Evolutionary conservation across 2,113 vertebrate genomes (phyloP).

Genomic region (Pithys albifrons): DNA sequence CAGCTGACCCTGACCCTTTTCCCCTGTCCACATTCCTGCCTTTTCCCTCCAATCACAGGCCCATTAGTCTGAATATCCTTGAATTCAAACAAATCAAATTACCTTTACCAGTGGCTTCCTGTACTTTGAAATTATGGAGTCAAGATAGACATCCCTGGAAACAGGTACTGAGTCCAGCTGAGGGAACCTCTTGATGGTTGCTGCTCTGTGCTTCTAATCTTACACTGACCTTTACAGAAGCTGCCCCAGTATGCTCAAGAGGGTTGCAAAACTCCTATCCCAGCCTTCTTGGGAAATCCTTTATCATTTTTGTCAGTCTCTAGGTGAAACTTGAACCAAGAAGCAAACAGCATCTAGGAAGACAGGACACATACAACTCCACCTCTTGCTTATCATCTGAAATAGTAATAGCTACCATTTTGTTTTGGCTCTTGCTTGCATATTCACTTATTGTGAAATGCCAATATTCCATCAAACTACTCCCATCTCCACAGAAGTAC

Average conservation of each 20-base stretch:
- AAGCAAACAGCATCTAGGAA: background rate
- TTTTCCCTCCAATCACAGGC: background rate
- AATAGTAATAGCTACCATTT: background rate
- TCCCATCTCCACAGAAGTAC: background rate
- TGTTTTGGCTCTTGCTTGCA: background rate
- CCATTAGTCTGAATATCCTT: background rate
- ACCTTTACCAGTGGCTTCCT: constrained; percentile 9
- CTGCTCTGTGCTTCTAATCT: background rate
- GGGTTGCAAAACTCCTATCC: background rate
- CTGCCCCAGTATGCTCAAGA: background rate
- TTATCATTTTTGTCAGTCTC: background rate
- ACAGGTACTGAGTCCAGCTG: background rate
- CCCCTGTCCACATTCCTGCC: rapidly evolving
- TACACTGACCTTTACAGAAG: background rate
- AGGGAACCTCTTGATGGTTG: background rate
- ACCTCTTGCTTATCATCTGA: background rate
- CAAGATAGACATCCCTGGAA: background rate
- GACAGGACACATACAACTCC: background rate
- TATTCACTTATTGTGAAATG: background rate
- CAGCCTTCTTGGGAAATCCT: background rate
- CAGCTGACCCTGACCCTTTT: background rate
- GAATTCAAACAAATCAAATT: background rate
- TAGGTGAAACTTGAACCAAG: background rate
- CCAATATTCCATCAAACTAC: background rate
- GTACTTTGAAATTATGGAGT: background rate